Conservation (phyloP, 2,797 vertebrate species). For the Tragopan temminckii region DNA sequence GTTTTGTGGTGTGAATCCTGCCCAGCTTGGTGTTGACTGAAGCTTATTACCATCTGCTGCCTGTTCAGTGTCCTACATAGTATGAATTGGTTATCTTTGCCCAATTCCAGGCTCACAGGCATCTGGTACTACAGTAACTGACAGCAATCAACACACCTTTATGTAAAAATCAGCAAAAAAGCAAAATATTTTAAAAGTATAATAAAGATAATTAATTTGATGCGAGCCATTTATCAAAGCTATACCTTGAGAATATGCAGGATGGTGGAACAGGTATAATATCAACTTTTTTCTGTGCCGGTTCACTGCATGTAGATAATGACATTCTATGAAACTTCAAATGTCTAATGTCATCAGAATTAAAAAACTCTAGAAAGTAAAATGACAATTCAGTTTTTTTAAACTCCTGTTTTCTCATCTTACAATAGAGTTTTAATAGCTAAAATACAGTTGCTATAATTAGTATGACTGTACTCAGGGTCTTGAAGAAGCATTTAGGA, state of each 20-base stretch:
- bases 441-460: neutral
- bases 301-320: neutral
- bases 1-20: constrained; percentile 37
- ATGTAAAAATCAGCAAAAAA: constrained; percentile 8
- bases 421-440: neutral
- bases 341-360: neutral
- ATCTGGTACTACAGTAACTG: neutral
- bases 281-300: neutral
- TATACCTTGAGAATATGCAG: neutral
- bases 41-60: constrained; percentile 57
- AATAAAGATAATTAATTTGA: neutral
- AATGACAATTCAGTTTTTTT: neutral
- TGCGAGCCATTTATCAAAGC: neutral
- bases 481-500: neutral
- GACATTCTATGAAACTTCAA: neutral
- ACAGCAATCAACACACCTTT: constrained; percentile 11
- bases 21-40: constrained; percentile 41
- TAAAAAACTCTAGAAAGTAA: neutral
- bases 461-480: neutral
- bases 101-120: constrained; percentile 31
- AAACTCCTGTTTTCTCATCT: neutral
- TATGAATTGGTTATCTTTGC: constrained; percentile 11
- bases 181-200: neutral
- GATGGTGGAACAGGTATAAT: neutral
- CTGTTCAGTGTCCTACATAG: constrained; percentile 60